Evolutionary conservation across 2,797 vertebrate species (phyloP).

Genomic region (Halcyon badia): DNA sequence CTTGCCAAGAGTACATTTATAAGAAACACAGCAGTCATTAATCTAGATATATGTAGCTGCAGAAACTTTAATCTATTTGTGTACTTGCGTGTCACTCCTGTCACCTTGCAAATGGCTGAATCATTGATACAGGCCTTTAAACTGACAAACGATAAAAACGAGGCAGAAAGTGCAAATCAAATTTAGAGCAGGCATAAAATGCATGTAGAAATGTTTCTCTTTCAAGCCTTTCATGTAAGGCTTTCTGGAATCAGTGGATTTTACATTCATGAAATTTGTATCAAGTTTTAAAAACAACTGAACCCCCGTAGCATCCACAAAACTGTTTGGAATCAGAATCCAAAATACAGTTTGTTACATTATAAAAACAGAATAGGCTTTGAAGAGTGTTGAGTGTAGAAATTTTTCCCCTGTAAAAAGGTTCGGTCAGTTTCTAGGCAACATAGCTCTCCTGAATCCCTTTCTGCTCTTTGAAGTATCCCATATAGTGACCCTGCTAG

Average conservation of each 20-base stretch:
- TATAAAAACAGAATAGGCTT: slow-evolving; percentile 23
- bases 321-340: background rate
- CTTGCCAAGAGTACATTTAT: slow-evolving; percentile 16
- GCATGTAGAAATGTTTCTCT: slow-evolving; percentile 27
- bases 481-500: slow-evolving; percentile 42
- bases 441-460: slow-evolving; percentile 35
- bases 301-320: slow-evolving; percentile 4
- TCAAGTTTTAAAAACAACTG: slow-evolving; percentile 38
- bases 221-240: slow-evolving; percentile 22
- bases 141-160: slow-evolving; percentile 52
- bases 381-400: slow-evolving; percentile 32
- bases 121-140: slow-evolving; percentile 48
- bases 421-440: slow-evolving; percentile 63
- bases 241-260: slow-evolving; percentile 46
- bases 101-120: slow-evolving; percentile 53
- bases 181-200: slow-evolving; percentile 42
- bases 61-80: slow-evolving; percentile 50
- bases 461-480: slow-evolving; percentile 47
- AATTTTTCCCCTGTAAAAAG: slow-evolving; percentile 39
- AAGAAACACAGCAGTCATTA: slow-evolving; percentile 39
- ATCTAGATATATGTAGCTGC: slow-evolving; percentile 14
- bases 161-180: slow-evolving; percentile 44
- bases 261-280: slow-evolving; percentile 57
- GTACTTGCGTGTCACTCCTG: slow-evolving; percentile 25
- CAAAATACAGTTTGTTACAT: background rate